These are phyloP conservation scores for Aramus guarauna DNA, from an alignment of 2,113 vertebrate species.

Conservation along the genomic window DNA sequence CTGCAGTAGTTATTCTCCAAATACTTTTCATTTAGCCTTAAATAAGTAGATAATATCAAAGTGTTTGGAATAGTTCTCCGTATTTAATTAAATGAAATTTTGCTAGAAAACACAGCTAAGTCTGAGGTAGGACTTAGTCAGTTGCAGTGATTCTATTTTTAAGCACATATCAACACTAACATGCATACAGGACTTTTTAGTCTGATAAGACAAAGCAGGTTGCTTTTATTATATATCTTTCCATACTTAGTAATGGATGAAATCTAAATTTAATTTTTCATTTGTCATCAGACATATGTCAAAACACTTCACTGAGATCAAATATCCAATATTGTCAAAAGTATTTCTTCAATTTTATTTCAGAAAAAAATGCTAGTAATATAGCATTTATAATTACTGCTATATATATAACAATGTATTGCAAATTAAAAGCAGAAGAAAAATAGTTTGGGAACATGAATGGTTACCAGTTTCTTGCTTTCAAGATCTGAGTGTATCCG, in stretches of 20 bases:
- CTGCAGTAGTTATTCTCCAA: not conserved
- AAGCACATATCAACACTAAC: not conserved
- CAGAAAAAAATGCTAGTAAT: not conserved
- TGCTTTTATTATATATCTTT: not conserved
- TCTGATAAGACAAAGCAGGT: not conserved
- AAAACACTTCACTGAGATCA: not conserved
- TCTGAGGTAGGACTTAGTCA: not conserved
- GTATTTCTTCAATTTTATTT: not conserved
- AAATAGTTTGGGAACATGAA: not conserved
- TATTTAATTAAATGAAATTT: not conserved
- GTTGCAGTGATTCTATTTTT: not conserved
- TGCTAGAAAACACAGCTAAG: not conserved
- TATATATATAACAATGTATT: not conserved
- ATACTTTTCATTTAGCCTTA: not conserved
- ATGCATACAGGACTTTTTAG: not conserved
- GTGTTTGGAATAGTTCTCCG: not conserved
- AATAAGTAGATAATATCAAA: not conserved
- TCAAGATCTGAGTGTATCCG: not conserved
- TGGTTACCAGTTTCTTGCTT: not conserved
- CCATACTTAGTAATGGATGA: not conserved
- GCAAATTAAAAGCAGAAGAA: not conserved
- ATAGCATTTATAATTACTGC: not conserved
- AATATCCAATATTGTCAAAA: not conserved
- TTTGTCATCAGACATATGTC: not conserved
- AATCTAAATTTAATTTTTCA: not conserved